These are phyloP conservation scores for Sycophaga agraensis DNA, from an alignment of 1,140 invertebrate species.

Conservation along the genomic window DNA sequence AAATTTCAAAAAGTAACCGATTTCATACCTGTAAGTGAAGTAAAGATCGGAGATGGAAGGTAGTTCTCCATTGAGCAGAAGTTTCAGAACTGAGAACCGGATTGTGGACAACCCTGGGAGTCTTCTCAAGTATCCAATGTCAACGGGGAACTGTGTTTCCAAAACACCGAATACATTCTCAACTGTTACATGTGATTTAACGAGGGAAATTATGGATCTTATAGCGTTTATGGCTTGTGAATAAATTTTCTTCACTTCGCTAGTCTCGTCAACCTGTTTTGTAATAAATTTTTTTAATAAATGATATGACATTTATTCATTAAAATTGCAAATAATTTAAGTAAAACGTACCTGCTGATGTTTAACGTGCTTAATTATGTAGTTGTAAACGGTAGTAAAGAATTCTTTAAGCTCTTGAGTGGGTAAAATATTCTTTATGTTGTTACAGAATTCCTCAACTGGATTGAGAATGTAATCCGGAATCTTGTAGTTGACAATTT, in stretches of 20 bases:
- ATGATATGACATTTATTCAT: background rate
- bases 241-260: conserved; percentile 60
- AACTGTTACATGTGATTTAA: conserved; percentile 35
- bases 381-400: conserved; percentile 58
- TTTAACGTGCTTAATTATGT: conserved; percentile 61
- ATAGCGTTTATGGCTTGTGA: conserved; percentile 53
- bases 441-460: conserved; percentile 56
- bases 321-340: too few relatives aligned
- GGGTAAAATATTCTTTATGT: conserved; percentile 59
- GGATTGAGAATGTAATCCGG: conserved; percentile 57
- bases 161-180: conserved; percentile 40
- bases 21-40: conserved; percentile 56
- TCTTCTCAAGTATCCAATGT: conserved; percentile 48
- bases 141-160: conserved; percentile 42
- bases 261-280: conserved; percentile 59
- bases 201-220: conserved; percentile 50
- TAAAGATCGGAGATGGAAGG: conserved; percentile 56
- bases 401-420: conserved; percentile 63
- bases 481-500: conserved; percentile 44
- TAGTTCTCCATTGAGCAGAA: conserved; percentile 61
- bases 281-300: background rate
- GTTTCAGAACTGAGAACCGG: conserved; percentile 62
- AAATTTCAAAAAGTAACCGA: background rate
- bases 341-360: conserved; percentile 38
- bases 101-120: conserved; percentile 56